Conservation (phyloP, 2,113 vertebrate species). For the Cathartes aura region DNA sequence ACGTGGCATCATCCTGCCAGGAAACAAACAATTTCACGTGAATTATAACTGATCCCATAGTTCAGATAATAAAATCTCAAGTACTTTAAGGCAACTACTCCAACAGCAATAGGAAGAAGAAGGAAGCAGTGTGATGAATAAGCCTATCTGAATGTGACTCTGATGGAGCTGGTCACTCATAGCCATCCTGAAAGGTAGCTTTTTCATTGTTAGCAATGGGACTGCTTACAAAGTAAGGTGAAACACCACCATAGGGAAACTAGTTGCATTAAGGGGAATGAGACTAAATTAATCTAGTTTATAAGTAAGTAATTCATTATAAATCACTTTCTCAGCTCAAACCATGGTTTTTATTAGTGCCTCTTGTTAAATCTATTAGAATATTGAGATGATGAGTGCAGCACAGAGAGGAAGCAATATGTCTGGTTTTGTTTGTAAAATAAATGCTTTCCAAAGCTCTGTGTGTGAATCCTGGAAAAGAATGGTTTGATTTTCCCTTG, state of each 20-base stretch:
- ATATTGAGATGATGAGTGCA: not conserved
- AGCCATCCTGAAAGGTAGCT: not conserved
- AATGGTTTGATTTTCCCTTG: slow-evolving; percentile 57
- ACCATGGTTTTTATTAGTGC: not conserved
- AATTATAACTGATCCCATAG: not conserved
- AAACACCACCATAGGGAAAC: not conserved
- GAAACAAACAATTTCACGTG: not conserved
- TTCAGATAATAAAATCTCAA: not conserved
- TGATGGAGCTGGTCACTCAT: not conserved
- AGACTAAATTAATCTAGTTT: not conserved
- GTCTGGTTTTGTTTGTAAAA: not conserved
- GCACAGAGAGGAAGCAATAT: not conserved
- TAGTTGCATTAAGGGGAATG: not conserved
- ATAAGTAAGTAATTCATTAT: not conserved
- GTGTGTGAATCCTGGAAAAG: not conserved
- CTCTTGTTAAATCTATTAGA: not conserved
- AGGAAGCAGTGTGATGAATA: not conserved
- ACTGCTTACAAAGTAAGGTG: not conserved
- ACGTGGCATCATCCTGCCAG: not conserved
- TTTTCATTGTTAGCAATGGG: not conserved
- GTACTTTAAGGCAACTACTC: not conserved
- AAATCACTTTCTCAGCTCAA: not conserved
- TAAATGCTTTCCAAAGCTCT: slow-evolving; percentile 36
- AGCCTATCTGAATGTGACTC: not conserved
- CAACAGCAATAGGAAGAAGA: not conserved